Evolutionary conservation across 2,113 vertebrate species (phyloP), one percentile per base, ranked within the genome.

Genomic region (Madoqua kirkii): DNA sequence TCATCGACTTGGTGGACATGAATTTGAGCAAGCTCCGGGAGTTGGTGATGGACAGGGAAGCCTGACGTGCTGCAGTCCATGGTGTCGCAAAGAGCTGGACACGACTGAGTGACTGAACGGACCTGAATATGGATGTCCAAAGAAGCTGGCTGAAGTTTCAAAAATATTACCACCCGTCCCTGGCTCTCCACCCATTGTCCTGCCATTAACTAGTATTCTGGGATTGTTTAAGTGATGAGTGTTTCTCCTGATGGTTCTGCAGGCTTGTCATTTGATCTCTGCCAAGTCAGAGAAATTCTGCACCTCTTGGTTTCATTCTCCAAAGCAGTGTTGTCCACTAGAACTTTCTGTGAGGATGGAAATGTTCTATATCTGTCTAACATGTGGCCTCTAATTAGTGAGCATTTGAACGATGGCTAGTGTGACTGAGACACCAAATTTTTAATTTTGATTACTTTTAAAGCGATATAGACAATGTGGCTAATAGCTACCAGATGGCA

Each of bases 371-470:
- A 40, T 48, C 85, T 76, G 17, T 76, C 50, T 40, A 48, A 85
- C 19, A 78, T 7, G 7, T 43, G 62, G 12, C 36, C 79, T 78
- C 31, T 57, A 13, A 52, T 45, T 27, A 64, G 57, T 52, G n/a
- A 88, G 43, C 43, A 57, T 21, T n/a, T 88, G 59, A 74, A 59
- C 27, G n/a, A 43, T 8, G 43, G 15, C 43, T 60, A 71, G 52
- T 71, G 12, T 93, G 90, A 93, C 12, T 52, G 13, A 83, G 90
- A 92, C 33, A 52, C 33, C 67, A 43, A 74, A 88, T 82, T 82
- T 88, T 81, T 21, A 27, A 64, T 67, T 88, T 67, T 45, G 55
- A 76, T 59, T 86, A 50, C 29, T 82, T 67, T 88, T 55, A 64
- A 81, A 59, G 57, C 7, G 9, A 85, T 50, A 89, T 29, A 83